phyloP scores from a whole-genome alignment of 2,888 invertebrate species.

The Lepidocyrtoides sp. region DNA sequence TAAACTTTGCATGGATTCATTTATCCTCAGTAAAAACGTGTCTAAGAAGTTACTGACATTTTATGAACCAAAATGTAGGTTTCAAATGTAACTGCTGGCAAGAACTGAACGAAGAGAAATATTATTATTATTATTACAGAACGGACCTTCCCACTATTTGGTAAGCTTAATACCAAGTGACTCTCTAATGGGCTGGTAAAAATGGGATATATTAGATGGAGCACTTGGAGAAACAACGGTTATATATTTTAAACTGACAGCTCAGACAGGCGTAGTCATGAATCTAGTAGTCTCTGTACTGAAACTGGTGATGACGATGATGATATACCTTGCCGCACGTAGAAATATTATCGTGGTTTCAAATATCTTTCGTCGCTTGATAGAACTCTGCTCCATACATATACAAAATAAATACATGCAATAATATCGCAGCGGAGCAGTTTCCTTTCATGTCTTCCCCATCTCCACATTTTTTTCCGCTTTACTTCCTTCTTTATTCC shows the following conservation, averaged over 20 bases:
- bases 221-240: slow-evolving; percentile 40
- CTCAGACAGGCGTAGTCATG: slow-evolving; percentile 57
- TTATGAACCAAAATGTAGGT: too few species aligned
- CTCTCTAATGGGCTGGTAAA: slow-evolving; percentile 55
- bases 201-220: neutral
- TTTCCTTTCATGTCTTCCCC: neutral
- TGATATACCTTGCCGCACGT: slow-evolving; percentile 29
- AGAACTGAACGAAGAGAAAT: too few species aligned
- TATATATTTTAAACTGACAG: slow-evolving; percentile 69
- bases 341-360: slow-evolving; percentile 24
- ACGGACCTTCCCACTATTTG: too few species aligned
- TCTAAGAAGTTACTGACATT: too few species aligned
- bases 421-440: neutral
- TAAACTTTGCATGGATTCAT: too few species aligned
- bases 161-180: neutral
- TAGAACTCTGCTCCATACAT: too few species aligned
- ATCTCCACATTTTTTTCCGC: slow-evolving; percentile 29
- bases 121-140: too few species aligned
- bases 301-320: neutral
- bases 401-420: neutral
- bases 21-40: too few species aligned
- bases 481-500: slow-evolving; percentile 40
- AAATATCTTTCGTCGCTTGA: slow-evolving; percentile 30
- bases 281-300: slow-evolving; percentile 11
- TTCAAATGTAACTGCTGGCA: too few species aligned